Evolutionary conservation across 2,113 vertebrate species (phyloP).

Genomic region (Hucho hucho): DNA sequence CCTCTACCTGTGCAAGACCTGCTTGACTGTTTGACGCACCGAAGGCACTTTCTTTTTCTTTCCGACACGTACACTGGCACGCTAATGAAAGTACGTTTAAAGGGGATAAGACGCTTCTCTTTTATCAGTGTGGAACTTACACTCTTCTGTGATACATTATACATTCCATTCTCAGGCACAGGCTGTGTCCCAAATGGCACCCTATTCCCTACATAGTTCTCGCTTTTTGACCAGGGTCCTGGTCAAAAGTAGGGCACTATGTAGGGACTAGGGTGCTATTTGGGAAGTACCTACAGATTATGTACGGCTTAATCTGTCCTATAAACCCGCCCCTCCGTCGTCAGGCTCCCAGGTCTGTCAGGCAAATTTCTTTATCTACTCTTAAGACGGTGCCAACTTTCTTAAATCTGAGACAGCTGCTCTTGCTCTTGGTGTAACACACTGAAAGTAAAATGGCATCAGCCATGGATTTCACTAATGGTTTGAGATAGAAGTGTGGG

Average conservation of each 20-base stretch:
- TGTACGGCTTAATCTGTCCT: conserved; percentile 49
- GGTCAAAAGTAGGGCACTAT: no score
- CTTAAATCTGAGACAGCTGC: no score
- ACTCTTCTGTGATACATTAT: conserved; percentile 42
- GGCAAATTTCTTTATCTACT: conserved; percentile 40
- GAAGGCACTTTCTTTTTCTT: background rate
- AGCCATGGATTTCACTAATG: no score
- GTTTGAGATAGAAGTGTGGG: no score
- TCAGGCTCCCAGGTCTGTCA: conserved; percentile 23
- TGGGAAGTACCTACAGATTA: conserved; percentile 27
- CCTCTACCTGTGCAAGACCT: conserved; percentile 19
- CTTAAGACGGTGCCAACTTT: background rate
- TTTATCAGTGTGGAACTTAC: conserved; percentile 53
- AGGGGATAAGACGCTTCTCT: conserved; percentile 45
- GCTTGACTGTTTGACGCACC: conserved; percentile 25
- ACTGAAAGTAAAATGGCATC: no score
- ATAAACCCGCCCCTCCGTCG: conserved; percentile 39
- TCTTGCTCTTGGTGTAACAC: no score
- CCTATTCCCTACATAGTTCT: no score
- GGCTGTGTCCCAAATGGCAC: no score
- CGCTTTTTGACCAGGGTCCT: no score
- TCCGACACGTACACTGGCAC: conserved; percentile 15
- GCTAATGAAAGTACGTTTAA: conserved; percentile 47
- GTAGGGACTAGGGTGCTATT: no score
- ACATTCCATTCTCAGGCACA: conserved; percentile 37